Base-by-base conservation (phyloP, 2,888 invertebrate genomes). In the Chloromyia formosa region DNA sequence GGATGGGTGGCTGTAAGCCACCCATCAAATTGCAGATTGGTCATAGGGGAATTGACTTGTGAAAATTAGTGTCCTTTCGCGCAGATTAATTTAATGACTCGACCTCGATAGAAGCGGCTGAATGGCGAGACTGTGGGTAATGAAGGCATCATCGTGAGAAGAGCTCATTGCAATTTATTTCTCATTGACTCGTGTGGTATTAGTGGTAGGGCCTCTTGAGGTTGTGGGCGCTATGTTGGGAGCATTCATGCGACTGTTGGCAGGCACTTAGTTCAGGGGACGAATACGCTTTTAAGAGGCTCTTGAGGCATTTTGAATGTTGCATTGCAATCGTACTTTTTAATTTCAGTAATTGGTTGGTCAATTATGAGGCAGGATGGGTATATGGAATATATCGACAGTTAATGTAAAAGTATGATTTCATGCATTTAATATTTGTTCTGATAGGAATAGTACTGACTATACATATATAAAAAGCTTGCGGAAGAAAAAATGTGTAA, bases 21-120 rank as follows among this genome's bases (percentile, higher is more conserved):
- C 2, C 27, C 27, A 35, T 35, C 27, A 35, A 7, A 35, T 35
- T 23, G 68, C 2, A 23, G 49, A 40, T 42, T 49, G 42, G 66
- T 22, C 27, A 14, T 60, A 27, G 60, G 22, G 61, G n/a, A n/a
- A 45, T 49, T 35, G 23, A n/a, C 20, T 20, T 9, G 18, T 45
- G n/a, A 14, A 56, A 74, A 74, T 74, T 75, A 77, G 73, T 75
- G 72, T 75, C 75, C 76, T 76, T 76, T 77, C 75, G 66, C 73
- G 77, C 77, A 77, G 74, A 77, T 77, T 73, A 77, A 75, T 77
- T 77, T 77, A 77, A 77, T 77, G 77, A 77, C 72, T 77, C 42
- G 27, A 16, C 42, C 45, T 45, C 45, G 60, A 45, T 45, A 10
- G 23, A 4, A 20, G 18, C 12, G 22, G 54, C n/a, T 10, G 22